Evolutionary conservation across 1,140 invertebrate genomes (phyloP).

Genomic region (Rhagoletis zephyria): DNA sequence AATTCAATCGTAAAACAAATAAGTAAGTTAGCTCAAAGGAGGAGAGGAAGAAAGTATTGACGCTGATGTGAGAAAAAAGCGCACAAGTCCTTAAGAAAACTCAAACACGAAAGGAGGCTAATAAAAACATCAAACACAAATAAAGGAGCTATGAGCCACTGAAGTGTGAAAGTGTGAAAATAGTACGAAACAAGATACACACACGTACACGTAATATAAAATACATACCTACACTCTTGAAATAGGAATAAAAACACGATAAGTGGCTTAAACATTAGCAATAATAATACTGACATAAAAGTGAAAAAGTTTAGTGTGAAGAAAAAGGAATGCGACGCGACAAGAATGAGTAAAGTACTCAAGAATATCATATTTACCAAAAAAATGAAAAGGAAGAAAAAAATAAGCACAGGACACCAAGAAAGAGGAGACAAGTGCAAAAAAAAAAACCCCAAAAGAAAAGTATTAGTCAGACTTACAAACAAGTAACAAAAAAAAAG

Average conservation of each 20-base stretch:
- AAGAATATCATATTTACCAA: neutral
- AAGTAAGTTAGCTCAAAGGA: no score
- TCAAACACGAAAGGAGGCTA: neutral
- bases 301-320: neutral
- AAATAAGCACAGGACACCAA: neutral
- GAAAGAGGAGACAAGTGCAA: neutral
- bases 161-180: neutral
- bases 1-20: no score
- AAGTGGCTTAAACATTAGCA: slow-evolving; percentile 32
- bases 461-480: neutral
- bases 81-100: no score
- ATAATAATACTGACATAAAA: slow-evolving; percentile 20
- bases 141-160: neutral
- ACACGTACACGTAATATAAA: no score
- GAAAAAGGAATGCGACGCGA: neutral
- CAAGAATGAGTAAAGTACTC: neutral
- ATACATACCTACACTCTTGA: neutral
- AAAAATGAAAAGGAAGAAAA: neutral
- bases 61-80: no score
- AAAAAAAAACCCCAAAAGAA: neutral
- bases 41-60: no score
- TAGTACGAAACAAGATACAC: neutral
- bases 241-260: neutral
- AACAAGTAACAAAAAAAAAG: neutral
- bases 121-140: neutral